These are phyloP conservation scores for Equus przewalskii DNA, from an alignment of 2,113 vertebrate genomes.

Conservation along the genomic window DNA sequence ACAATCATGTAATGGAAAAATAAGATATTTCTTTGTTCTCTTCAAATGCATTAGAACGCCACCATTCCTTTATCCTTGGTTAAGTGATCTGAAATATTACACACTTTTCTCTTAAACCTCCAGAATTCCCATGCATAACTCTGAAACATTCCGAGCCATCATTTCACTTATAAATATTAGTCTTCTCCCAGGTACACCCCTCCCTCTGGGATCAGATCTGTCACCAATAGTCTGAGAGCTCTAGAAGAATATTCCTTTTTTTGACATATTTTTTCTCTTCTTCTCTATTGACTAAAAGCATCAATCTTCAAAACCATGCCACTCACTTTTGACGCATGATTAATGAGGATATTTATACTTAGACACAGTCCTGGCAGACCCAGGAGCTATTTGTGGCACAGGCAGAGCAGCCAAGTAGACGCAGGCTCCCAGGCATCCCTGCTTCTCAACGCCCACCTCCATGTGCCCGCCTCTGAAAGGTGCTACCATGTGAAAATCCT, in stretches of 20 bases:
- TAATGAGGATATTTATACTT: background rate
- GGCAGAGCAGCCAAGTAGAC: background rate
- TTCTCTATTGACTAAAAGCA: constrained; percentile 36
- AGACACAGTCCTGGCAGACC: background rate
- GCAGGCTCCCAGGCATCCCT: background rate
- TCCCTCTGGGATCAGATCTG: background rate
- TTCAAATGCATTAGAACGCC: background rate
- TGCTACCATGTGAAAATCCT: background rate
- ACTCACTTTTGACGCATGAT: background rate
- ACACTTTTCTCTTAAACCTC: background rate
- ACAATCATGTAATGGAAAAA: background rate
- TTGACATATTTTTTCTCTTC: background rate
- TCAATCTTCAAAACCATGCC: constrained; percentile 34
- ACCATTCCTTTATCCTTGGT: background rate
- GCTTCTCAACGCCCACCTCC: background rate
- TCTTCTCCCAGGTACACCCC: background rate
- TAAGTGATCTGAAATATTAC: background rate
- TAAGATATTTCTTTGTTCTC: background rate
- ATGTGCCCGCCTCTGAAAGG: background rate
- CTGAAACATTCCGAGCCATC: background rate
- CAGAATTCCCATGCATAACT: background rate
- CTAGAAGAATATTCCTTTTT: background rate
- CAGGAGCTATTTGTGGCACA: background rate
- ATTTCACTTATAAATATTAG: background rate
- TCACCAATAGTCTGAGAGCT: background rate